Conservation (phyloP, 2,888 invertebrate genomes). For the Cryptocephalus moraei region DNA sequence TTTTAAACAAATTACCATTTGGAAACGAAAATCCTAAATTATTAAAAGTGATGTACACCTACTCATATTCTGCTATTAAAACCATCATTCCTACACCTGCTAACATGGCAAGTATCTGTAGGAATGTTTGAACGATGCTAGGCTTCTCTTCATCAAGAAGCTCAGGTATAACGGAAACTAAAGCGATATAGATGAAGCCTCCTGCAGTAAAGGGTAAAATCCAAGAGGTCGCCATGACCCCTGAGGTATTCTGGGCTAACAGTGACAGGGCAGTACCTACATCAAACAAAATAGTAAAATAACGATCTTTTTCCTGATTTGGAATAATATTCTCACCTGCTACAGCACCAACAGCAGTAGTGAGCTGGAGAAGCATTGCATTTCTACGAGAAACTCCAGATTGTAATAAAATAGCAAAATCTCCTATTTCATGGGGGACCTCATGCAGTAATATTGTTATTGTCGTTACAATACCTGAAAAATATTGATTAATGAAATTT, state of each 20-base stretch:
- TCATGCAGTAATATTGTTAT: slow-evolving; percentile 95
- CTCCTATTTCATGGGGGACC: slow-evolving; percentile 99
- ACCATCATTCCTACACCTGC: slow-evolving; percentile 94
- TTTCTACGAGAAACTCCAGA: slow-evolving; percentile 89
- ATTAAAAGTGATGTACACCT: slow-evolving; percentile 12
- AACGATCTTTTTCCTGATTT: too few species aligned
- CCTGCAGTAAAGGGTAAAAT: slow-evolving; percentile 97
- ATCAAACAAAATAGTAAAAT: not conserved
- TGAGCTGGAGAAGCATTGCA: slow-evolving; percentile 89
- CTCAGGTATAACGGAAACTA: slow-evolving; percentile 97
- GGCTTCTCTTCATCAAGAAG: slow-evolving; percentile 75
- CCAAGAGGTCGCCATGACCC: slow-evolving; percentile 66
- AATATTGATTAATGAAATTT: not conserved
- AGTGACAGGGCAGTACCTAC: slow-evolving; percentile 84
- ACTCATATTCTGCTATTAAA: slow-evolving; percentile 75
- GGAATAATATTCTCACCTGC: slow-evolving; percentile 47
- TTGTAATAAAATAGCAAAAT: slow-evolving; percentile 96
- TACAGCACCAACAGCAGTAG: slow-evolving; percentile 91
- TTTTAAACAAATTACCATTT: too few species aligned
- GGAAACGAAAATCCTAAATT: too few species aligned
- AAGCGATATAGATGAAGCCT: slow-evolving; percentile 99
- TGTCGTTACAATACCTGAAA: slow-evolving; percentile 64
- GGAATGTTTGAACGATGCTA: slow-evolving; percentile 74
- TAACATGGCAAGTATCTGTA: slow-evolving; percentile 81
- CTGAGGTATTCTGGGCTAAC: slow-evolving; percentile 63